These are phyloP conservation scores for Idaea dimidiata DNA, from an alignment of 2,888 invertebrate species.

Conservation along the genomic window DNA sequence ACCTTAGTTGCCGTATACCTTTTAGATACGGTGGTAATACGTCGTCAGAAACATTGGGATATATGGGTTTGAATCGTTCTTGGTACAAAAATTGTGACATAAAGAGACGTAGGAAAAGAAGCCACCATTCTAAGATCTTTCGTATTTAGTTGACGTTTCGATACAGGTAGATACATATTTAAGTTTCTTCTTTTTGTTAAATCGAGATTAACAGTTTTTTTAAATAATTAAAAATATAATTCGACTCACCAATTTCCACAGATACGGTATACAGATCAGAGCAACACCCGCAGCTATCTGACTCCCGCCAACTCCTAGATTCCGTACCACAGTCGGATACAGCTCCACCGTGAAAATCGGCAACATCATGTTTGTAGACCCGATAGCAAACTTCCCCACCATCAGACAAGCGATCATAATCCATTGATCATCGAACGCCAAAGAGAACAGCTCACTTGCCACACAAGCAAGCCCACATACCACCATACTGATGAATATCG, in stretches of 20 bases:
- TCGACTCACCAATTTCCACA: conserved; percentile 86
- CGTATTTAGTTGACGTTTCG: too few species aligned
- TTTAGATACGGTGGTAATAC: too few species aligned
- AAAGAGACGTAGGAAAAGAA: too few species aligned
- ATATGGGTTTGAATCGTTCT: too few species aligned
- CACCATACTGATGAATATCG: conserved; percentile 85
- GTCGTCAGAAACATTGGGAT: too few species aligned
- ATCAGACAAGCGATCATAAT: conserved; percentile 87
- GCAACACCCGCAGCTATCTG: conserved; percentile 89
- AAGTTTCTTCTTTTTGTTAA: too few species aligned
- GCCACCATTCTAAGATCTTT: too few species aligned
- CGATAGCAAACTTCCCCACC: conserved; percentile 90
- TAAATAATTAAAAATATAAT: too few species aligned
- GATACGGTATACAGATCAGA: conserved; percentile 88
- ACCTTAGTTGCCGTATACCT: too few species aligned
- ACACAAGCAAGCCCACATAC: conserved; percentile 86
- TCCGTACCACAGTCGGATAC: conserved; percentile 86
- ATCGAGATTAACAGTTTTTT: too few species aligned
- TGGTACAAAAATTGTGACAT: too few species aligned
- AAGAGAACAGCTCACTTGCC: conserved; percentile 79
- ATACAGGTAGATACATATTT: too few species aligned
- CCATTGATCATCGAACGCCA: conserved; percentile 82
- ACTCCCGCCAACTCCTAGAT: conserved; percentile 86
- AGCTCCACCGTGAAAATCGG: conserved; percentile 88
- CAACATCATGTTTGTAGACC: conserved; percentile 89